Evolutionary conservation across 2,797 vertebrate species (phyloP).

Genomic region (Megaceryle alcyon): DNA sequence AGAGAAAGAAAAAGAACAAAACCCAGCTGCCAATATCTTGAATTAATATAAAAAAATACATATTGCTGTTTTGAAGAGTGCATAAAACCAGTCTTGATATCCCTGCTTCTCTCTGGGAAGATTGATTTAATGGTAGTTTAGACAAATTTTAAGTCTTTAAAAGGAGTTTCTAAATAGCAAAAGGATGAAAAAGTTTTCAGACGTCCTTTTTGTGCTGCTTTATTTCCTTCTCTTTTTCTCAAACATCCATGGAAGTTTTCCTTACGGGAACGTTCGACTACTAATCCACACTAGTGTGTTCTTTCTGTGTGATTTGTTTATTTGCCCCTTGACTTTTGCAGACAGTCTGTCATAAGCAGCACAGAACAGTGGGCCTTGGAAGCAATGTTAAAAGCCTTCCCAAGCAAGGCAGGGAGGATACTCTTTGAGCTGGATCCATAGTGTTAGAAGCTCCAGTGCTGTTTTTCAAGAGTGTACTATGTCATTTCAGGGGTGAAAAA

Average conservation of each 20-base stretch:
- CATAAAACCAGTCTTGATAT: not conserved
- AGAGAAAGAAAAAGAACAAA: not conserved
- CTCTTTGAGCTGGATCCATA: not conserved
- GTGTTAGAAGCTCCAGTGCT: not conserved
- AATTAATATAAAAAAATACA: not conserved
- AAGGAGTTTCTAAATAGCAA: not conserved
- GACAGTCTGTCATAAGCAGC: not conserved
- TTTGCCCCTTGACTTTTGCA: not conserved
- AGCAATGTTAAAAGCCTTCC: not conserved
- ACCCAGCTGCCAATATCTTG: rapidly evolving
- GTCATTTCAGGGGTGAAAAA: not conserved
- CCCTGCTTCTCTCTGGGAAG: not conserved
- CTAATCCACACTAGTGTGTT: not conserved
- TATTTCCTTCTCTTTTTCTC: not conserved
- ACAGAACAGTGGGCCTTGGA: not conserved
- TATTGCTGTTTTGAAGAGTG: not conserved
- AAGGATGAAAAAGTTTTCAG: not conserved
- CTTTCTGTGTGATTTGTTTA: not conserved
- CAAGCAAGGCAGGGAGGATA: not conserved
- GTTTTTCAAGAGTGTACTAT: not conserved
- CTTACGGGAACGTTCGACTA: not conserved
- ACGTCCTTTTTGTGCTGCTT: not conserved
- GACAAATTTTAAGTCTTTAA: not conserved
- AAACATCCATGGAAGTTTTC: not conserved
- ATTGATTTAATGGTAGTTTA: not conserved